Percentiles rank a stretch among this genome's conserved stretches.
Conservation (phyloP, 2,797 vertebrate species). For the Mormyrus proboscirostris region DNA sequence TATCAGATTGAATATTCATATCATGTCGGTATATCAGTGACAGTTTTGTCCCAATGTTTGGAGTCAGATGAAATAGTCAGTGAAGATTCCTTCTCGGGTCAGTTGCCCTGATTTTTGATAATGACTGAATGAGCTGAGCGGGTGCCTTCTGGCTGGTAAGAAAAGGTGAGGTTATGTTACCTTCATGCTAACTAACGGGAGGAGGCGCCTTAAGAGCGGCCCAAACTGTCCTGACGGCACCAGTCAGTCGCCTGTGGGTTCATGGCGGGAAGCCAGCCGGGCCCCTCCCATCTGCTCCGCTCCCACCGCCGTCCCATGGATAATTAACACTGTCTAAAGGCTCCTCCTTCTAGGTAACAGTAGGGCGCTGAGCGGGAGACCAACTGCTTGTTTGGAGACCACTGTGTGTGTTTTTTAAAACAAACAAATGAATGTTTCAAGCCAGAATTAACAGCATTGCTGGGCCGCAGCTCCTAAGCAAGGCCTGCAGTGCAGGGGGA, state of each 20-base stretch:
- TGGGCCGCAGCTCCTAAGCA: neutral
- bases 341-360: neutral
- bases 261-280: neutral
- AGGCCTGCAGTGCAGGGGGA: neutral
- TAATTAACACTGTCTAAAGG: neutral
- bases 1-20: neutral
- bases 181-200: neutral
- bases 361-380: neutral
- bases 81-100: neutral
- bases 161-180: neutral
- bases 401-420: neutral
- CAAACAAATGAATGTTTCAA: neutral
- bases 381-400: neutral
- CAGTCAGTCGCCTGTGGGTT: neutral
- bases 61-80: neutral
- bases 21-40: neutral
- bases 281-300: neutral
- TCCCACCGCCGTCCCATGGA: neutral
- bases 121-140: neutral
- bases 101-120: neutral
- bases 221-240: neutral
- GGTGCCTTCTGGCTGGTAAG: neutral
- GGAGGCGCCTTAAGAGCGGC: neutral
- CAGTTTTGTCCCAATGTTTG: constrained; percentile 1
- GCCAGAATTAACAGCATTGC: neutral